Evolutionary conservation across 1,140 invertebrate species (phyloP).

Genomic region (Leptinotarsa undecemlineata): DNA sequence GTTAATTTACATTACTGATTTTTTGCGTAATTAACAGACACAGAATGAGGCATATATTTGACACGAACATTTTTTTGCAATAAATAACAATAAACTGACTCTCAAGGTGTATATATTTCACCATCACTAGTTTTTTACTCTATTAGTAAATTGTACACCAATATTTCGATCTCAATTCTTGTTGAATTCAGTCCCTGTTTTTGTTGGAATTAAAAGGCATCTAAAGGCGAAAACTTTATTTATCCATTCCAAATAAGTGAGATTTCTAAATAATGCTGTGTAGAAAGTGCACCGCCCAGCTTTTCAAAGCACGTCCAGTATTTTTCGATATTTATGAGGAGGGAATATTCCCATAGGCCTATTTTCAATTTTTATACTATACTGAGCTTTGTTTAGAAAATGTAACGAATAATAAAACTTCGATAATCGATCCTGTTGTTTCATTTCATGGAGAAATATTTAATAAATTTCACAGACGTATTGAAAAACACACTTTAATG

Average conservation of each 20-base stretch:
- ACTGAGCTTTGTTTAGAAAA: conserved; percentile 40
- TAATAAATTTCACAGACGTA: too few species aligned
- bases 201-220: background rate
- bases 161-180: too few species aligned
- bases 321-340: conserved; percentile 40
- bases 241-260: conserved; percentile 29
- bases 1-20: too few species aligned
- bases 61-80: too few species aligned
- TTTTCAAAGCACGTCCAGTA: conserved; percentile 42
- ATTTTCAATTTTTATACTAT: conserved; percentile 45
- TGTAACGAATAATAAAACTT: background rate
- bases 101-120: too few species aligned
- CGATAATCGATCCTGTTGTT: background rate
- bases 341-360: conserved; percentile 41
- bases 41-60: too few species aligned
- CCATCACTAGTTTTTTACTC: too few species aligned
- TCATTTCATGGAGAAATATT: background rate
- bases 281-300: conserved; percentile 40
- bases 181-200: too few species aligned
- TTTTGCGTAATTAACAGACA: too few species aligned
- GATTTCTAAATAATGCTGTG: conserved; percentile 10
- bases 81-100: too few species aligned
- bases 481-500: too few species aligned
- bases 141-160: too few species aligned
- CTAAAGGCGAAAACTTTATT: background rate